Evolutionary conservation across 2,888 invertebrate species (phyloP).

Genomic region (Torymus aiolomorphi): DNA sequence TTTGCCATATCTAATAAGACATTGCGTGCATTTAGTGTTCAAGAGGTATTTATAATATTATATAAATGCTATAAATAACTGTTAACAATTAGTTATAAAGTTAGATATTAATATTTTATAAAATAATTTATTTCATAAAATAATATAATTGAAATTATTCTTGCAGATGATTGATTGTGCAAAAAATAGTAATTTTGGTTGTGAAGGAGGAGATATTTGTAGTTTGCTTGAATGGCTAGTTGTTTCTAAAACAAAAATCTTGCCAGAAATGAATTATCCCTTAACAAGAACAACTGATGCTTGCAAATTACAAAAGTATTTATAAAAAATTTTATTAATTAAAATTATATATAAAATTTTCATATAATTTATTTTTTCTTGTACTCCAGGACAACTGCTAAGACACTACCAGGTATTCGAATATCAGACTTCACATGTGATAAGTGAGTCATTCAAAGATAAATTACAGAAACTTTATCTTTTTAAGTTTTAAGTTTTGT

Average conservation of each 20-base stretch:
- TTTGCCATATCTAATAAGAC: conserved; percentile 82
- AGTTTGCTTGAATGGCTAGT: conserved; percentile 85
- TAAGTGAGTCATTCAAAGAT: conserved; percentile 77
- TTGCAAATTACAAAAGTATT: conserved; percentile 75
- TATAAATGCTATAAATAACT: conserved; percentile 4
- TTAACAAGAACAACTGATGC: conserved; percentile 77
- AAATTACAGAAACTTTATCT: conserved; percentile 14
- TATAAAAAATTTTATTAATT: conserved; percentile 10
- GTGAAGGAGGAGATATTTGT: conserved; percentile 89
- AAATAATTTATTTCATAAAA: background rate
- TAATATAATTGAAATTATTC: conserved; percentile 18
- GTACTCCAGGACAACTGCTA: conserved; percentile 63
- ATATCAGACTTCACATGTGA: conserved; percentile 78
- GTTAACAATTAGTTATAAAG: background rate
- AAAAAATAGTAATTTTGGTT: conserved; percentile 83
- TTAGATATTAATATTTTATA: too few species aligned
- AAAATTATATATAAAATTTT: conserved; percentile 20
- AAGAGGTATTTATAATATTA: conserved; percentile 76
- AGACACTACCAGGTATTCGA: conserved; percentile 61
- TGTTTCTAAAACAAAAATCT: conserved; percentile 78
- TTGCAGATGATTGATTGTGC: conserved; percentile 89
- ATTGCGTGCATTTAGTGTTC: conserved; percentile 82
- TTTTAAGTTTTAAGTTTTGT: background rate
- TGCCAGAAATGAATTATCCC: conserved; percentile 81
- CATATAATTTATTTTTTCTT: conserved; percentile 55